phyloP scores from a whole-genome alignment of 2,888 invertebrate species.

The Eucriotettix oculatus region DNA sequence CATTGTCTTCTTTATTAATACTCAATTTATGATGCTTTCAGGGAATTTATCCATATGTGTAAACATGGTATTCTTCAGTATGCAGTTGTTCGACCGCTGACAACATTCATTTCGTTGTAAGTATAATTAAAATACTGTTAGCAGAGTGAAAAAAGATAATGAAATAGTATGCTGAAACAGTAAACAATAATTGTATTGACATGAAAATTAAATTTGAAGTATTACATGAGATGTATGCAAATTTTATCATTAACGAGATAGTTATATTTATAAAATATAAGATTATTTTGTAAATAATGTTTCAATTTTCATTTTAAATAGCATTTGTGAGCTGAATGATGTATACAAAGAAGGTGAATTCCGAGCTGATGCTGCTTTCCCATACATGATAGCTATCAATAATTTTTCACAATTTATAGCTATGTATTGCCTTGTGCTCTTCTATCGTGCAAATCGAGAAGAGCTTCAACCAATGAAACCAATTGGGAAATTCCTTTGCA shows the following conservation, averaged over 20 bases:
- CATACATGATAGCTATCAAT: constrained; percentile 72
- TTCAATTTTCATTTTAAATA: constrained; percentile 19
- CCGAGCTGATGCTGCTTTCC: constrained; percentile 67
- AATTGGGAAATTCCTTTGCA: constrained; percentile 87
- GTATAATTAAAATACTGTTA: constrained; percentile 20
- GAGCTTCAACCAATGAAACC: constrained; percentile 87
- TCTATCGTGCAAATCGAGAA: constrained; percentile 75
- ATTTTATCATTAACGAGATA: no score
- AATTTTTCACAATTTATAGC: constrained; percentile 90
- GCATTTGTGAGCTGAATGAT: constrained; percentile 66
- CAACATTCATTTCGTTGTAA: constrained; percentile 80
- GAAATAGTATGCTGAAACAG: no score
- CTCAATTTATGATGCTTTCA: constrained; percentile 25
- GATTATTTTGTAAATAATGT: background rate
- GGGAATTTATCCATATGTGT: constrained; percentile 83
- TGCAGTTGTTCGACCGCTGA: constrained; percentile 77
- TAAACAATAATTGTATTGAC: no score
- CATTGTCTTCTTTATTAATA: background rate
- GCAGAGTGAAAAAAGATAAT: no score
- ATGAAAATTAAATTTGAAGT: no score
- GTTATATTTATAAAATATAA: background rate
- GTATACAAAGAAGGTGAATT: constrained; percentile 90
- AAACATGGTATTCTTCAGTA: constrained; percentile 95
- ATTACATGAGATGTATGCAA: no score
- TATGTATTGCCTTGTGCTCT: constrained; percentile 90